Percentiles rank a stretch among this genome's conserved stretches.
phyloP scores from a whole-genome alignment of 2,797 vertebrate genomes.

The Oreortyx pictus region DNA sequence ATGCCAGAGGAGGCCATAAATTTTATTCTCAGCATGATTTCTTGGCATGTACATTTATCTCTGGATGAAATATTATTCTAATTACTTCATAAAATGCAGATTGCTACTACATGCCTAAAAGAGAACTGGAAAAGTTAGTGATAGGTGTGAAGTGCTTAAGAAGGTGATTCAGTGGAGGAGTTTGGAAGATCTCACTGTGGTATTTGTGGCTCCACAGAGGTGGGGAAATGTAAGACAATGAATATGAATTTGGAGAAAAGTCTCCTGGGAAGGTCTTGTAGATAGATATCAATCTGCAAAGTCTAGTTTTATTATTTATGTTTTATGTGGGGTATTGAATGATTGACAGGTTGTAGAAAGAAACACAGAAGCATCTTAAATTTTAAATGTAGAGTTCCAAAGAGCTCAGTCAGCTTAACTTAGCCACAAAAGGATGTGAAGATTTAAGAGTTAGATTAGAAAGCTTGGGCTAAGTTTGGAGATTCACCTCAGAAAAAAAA shows the following conservation, averaged over 20 bases:
- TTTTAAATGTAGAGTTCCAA: background rate
- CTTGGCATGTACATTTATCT: background rate
- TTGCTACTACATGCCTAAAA: background rate
- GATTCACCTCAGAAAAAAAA: background rate
- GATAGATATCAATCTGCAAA: background rate
- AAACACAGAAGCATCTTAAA: background rate
- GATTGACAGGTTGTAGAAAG: background rate
- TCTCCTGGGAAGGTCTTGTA: background rate
- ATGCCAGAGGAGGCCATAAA: background rate
- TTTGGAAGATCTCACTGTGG: background rate
- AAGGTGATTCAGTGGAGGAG: background rate
- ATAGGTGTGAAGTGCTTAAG: background rate
- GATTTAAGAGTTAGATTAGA: background rate
- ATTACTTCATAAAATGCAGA: background rate
- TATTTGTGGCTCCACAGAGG: background rate
- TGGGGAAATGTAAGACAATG: background rate
- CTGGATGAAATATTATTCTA: background rate
- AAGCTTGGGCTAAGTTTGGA: background rate
- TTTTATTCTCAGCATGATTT: background rate
- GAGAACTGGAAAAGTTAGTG: rapidly evolving
- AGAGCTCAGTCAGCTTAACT: background rate
- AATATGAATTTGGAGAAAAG: background rate
- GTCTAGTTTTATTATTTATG: background rate
- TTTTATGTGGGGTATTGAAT: background rate
- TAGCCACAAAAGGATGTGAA: background rate